Conservation (phyloP, 2,888 invertebrate genomes). For the Actias luna region DNA sequence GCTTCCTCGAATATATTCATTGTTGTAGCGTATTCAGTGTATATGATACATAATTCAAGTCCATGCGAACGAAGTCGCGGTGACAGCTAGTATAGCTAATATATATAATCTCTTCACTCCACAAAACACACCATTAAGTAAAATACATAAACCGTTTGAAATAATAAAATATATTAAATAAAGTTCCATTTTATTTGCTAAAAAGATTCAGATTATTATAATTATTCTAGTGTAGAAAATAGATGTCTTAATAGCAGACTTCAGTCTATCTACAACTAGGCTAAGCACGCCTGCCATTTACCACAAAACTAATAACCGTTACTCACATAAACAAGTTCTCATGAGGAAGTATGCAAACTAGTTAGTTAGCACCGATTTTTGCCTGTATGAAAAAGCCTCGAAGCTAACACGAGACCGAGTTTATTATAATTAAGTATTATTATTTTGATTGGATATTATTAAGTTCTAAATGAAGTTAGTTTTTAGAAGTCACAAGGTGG, state of each 20-base stretch:
- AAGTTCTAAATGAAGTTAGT: background rate
- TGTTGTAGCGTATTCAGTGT: no score
- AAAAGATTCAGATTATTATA: background rate
- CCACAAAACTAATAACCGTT: constrained; percentile 7
- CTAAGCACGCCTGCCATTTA: background rate
- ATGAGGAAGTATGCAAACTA: background rate
- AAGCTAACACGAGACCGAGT: background rate
- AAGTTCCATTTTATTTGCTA: background rate
- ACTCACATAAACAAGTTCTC: constrained; percentile 5
- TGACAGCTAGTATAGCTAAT: no score
- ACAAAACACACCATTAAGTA: no score
- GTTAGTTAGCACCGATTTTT: background rate
- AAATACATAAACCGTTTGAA: no score
- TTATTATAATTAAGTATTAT: background rate
- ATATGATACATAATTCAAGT: no score
- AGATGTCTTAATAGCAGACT: background rate
- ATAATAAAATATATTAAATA: no score
- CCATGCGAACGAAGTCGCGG: no score
- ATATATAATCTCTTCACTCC: no score
- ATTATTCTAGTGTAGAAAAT: background rate
- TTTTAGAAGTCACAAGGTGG: no score
- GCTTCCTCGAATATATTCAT: no score
- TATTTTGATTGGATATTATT: background rate
- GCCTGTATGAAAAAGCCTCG: background rate
- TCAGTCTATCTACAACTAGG: background rate